Base-by-base conservation (phyloP, 2,888 invertebrate genomes). In the Uropetala carovei region DNA sequence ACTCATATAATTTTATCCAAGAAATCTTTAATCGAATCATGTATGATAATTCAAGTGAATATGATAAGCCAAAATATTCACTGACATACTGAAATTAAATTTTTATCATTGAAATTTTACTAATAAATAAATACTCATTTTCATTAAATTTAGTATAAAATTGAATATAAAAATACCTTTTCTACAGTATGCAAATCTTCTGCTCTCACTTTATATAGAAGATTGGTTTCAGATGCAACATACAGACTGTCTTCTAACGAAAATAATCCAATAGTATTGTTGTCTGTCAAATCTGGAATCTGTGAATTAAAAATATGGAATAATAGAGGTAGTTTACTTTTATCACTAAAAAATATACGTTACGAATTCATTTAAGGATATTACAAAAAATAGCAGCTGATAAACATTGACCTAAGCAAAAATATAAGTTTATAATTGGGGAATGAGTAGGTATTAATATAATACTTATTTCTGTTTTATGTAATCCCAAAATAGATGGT, bases 151-250 rank as follows among this genome's bases (percentile, higher is more conserved):
- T 0, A 64, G 3, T 43, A 43, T 43, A 43, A 43, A n/a, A 59
- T 59, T 59, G 59, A 9, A 59, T 59, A 14, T 59, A 14, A 43
- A 18, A 86, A 92, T 92, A 94, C 94, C 93, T 94, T 94, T 86
- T 94, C 94, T 5, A 94, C 93, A n/a, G 95, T 95, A 8, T 95
- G 94, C 84, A 96, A 94, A 64, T 95, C 95, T 60, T 95, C 94
- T 14, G 95, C 94, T 93, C 96, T 95, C 18, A 96, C 93, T 92
- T 94, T 94, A 92, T 95, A 94, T 92, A 96, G 93, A 27, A 94
- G 93, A 59, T 94, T 94, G 0, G 95, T 95, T 93, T 96, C 96
- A 1, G 96, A 95, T 68, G 95, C 93, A 0, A 95, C 95, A 93
- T 95, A 96, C 8, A 96, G 93, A 68, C 95, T 94, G 93, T 95